Evolutionary conservation across 2,113 vertebrate genomes (phyloP), one percentile per base, ranked within the genome.

Genomic region (Fulica atra): DNA sequence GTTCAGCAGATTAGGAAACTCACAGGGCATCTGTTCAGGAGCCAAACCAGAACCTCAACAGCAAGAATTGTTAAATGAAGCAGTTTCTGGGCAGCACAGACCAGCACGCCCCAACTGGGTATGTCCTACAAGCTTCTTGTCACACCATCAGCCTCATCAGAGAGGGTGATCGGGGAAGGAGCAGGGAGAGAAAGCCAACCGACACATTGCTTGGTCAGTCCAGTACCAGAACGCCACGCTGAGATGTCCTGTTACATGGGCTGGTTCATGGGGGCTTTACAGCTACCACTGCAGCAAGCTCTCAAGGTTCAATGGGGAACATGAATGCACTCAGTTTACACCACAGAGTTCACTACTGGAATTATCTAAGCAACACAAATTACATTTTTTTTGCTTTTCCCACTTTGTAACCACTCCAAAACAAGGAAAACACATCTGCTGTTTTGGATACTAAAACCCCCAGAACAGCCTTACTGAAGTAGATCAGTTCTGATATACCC

Each of bases 1-100:
- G 38, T 5, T 44, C 31, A 12, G 35, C 0, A 0, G 60, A 8
- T 28, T 12, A 14, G 50, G 44, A 61, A 79, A 2, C 24, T 81
- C 54, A 16, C 10, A 0, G 8, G 28, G 24, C 24, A 79, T 16
- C 25, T 21, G 40, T 6, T 54, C n/a, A 9, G 44, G 7, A 46
- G 44, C 44, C 18, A 46, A 46, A 18, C 2, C n/a, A 15, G 2
- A 29, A 77, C 16, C 61, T 25, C 64, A 48, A 9, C 0, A 0
- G 81, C 64, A 63, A 33, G 71, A 24, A n/a, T 4, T 59, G 35
- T 17, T 9, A 20, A 20, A 2, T 2, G 16, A 11, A 11, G 40
- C 33, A 21, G 19, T 11, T 46, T 48, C 40, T 48, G 38, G 60
- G 44, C 1, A 12, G 29, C 9, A 6, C 3, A 40, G 26, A 40